A percentile compares a stretch with the other conserved stretches of the same genome.
Conservation (phyloP, 2,888 invertebrate species). For the Drosophila lutescens region DNA sequence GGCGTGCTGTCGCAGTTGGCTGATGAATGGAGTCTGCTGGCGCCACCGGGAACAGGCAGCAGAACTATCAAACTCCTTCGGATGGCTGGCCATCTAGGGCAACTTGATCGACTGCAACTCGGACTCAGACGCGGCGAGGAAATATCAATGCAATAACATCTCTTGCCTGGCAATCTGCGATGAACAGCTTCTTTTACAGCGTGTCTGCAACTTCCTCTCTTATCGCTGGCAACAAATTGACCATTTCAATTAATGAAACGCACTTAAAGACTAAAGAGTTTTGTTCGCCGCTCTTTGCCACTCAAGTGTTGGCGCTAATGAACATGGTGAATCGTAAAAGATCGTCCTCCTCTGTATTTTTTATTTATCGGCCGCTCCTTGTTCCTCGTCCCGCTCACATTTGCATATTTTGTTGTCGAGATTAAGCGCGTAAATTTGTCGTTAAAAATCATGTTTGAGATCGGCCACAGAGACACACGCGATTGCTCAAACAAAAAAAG, state of each 20-base stretch:
- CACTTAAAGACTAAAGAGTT: constrained; percentile 67
- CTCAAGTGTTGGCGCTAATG: constrained; percentile 76
- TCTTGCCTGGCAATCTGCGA: neutral
- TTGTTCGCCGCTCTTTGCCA: constrained; percentile 10
- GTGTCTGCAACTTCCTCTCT: constrained; percentile 35
- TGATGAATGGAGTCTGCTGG: constrained; percentile 67
- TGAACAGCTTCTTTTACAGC: constrained; percentile 9
- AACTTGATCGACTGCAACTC: constrained; percentile 23
- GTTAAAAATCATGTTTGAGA: constrained; percentile 74
- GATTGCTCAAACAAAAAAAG: constrained; percentile 9
- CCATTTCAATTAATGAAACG: constrained; percentile 79
- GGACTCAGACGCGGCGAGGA: neutral
- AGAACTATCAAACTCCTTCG: constrained; percentile 43
- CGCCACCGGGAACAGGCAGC: constrained; percentile 52
- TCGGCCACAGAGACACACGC: constrained; percentile 36
- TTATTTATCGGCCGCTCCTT: constrained; percentile 6
- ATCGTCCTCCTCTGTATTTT: constrained; percentile 4
- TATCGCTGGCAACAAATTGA: constrained; percentile 67
- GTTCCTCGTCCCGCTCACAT: constrained; percentile 54
- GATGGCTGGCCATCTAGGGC: constrained; percentile 60
- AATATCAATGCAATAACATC: constrained; percentile 39
- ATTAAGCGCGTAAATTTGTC: constrained; percentile 79
- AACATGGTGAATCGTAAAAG: constrained; percentile 40
- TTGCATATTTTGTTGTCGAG: constrained; percentile 74
- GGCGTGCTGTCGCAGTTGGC: constrained; percentile 48